Evolutionary conservation across 2,888 invertebrate genomes (phyloP), one percentile per base, ranked within the genome.

Genomic region (Caenorhabditis becei): DNA sequence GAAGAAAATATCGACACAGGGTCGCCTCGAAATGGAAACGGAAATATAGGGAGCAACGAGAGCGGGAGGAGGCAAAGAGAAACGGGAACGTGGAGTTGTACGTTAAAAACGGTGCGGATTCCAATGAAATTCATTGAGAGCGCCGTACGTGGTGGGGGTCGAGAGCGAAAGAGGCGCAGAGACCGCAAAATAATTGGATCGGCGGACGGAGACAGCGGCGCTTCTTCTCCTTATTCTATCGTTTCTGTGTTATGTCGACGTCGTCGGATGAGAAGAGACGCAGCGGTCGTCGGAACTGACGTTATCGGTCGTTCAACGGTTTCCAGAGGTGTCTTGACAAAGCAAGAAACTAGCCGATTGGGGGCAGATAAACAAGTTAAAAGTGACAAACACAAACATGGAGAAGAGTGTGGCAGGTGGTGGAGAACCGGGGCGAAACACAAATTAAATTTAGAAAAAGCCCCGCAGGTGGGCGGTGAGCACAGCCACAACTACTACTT

Each of bases 371-470:
- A 72, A 63, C 72, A 72, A 72, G 72, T 72, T 72, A 63, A 56
- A 62, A 71, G 53, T 54, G 71, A 62, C 61, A 71, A 71, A 41
- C 41, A 53, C 70, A 61, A 59, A 61, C 70, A 70, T 41, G 61
- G 53, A 14, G 44, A 41, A 47, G 37, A 35, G 37, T 53, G 35
- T 41, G 18, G 41, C 26, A 53, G 59, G 26, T 26, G 49, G 51
- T 49, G 35, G 23, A 41, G 37, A 41, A 11, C 5, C n/a, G 24
- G 18, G 32, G 32, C n/a, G 23, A 51, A 54, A 20, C 32, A 49
- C 54, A 72, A 72, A 71, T 71, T 71, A 62, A 71, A 71, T 71
- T 71, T 62, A 71, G 71, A 71, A 62, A 41, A 61, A 1, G n/a
- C 47, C 44, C 18, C 14, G 70, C 59, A 70, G 53, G 70, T 61